Conservation (phyloP, 2,888 invertebrate genomes). For the Selenia dentaria region DNA sequence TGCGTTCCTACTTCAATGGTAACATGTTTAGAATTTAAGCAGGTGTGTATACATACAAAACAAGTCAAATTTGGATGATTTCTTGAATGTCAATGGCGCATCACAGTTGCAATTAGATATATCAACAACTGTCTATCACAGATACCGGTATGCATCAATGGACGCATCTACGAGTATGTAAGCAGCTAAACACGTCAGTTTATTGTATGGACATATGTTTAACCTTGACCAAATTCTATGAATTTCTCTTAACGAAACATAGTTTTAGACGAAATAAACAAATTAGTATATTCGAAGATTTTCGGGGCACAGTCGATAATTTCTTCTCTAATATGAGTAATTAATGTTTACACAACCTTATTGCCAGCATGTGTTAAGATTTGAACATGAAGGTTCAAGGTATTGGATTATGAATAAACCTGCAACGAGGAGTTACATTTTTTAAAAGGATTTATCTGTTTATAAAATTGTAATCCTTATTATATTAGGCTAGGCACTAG, state of each 20-base stretch:
- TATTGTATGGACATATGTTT: not conserved
- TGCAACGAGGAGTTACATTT: too few relatives aligned
- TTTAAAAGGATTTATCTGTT: too few relatives aligned
- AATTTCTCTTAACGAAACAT: conserved; percentile 5
- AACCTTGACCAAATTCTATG: conserved; percentile 13
- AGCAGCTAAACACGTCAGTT: not conserved
- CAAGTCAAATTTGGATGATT: conserved; percentile 3
- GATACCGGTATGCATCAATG: conserved; percentile 4
- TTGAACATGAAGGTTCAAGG: too few relatives aligned
- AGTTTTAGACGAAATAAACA: not conserved
- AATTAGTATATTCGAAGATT: not conserved
- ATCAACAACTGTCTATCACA: conserved; percentile 1
- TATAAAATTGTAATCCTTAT: too few relatives aligned
- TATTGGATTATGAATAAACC: too few relatives aligned
- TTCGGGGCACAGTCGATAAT: not conserved
- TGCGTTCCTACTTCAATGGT: too few relatives aligned
- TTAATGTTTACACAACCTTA: conserved; percentile 1
- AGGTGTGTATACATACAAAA: conserved; percentile 4
- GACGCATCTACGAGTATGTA: conserved; percentile 7
- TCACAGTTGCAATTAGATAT: conserved; percentile 3
- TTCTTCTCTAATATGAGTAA: not conserved
- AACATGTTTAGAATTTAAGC: not conserved
- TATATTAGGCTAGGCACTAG: too few relatives aligned
- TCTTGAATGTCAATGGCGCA: conserved; percentile 10
- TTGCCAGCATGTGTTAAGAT: not conserved